Evolutionary conservation across 2,797 vertebrate genomes (phyloP), one percentile per base, ranked within the genome.

Genomic region (Siniperca scherzeri): DNA sequence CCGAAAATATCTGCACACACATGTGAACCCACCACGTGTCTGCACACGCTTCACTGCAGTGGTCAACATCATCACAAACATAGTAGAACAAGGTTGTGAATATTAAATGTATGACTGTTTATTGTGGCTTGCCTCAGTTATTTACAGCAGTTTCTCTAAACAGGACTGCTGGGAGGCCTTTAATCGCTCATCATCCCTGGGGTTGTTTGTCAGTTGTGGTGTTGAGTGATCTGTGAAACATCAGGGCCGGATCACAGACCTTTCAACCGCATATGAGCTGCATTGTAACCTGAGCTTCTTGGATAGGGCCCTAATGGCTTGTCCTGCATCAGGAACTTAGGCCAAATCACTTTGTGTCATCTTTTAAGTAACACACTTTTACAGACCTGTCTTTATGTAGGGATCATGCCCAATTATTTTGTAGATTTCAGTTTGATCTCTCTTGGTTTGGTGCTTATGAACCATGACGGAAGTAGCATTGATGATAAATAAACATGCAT

Each of bases 171-270:
- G 85, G 82, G 82, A 87, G 78, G 61, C 55, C 74, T 77, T 81
- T 89, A 87, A 87, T 79, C 82, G 83, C 75, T 44, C 22, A 25
- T 46, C 1, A 0, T 85, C 89, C 83, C 87, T n/a, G 4, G 60
- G 79, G 86, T 75, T 76, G 48, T 88, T 89, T 89, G 65, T 86
- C 84, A 77, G 69, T 69, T 19, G 73, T 70, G 53, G 69, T 80
- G 77, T 74, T 84, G 80, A 91, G 66, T 70, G 75, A 86, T 89
- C 53, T 84, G 70, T 89, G 82, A 91, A 77, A 80, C 82, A 82
- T 87, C 80, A 74, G 55, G 55, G 72, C 38, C 9, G 12, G 75
- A 83, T 84, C 77, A 62, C 67, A 85, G 79, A 74, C 82, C 64
- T 84, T 85, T 92, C 56, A 80, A 73, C 80, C 61, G 10, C 72